Evolutionary conservation across 1,140 invertebrate species (phyloP), one percentile per base, ranked within the genome.

Genomic region (Tachypleus tridentatus): DNA sequence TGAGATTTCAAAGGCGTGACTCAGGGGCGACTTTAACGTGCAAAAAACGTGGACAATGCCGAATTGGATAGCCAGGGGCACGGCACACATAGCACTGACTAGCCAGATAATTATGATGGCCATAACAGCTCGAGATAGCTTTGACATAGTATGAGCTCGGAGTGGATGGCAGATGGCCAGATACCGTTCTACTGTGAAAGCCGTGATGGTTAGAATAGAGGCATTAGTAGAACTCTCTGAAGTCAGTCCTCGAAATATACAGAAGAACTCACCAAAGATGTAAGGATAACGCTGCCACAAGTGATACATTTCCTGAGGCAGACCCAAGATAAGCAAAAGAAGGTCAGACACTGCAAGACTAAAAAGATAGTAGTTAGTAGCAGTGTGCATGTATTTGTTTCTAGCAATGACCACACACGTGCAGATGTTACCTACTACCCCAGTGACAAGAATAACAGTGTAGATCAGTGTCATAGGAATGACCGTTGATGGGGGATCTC

Each of bases 261-360:
- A 97, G 76, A 94, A 91, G 3, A 80, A 80, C 66, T 88, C 85
- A 0, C 91, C 91, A 71, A 95, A 93, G 7, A 87, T 79, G 76
- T 93, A 94, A 0, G 91, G 90, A 77, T 89, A 88, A 61, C 86
- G 86, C 61, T 84, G 87, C 88, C 91, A 94, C 58, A 93, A 87
- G 56, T 82, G 84, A 74, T 89, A 91, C 69, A 93, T 86, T 75
- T 95, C 92, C 69, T 88, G 87, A 0, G 88, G 89, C 57, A 91
- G 69, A 75, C 80, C 80, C 5, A 81, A 68, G 0, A 81, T 57
- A 5, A 98, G 80, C 4, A 97, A 79, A 6, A 97, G 77, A 48
- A 98, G 80, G 76, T 98, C 95, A 1, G 93, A 93, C 57, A 97
- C 80, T 4, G 94, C 93, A 71, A 98, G 79, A 74, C 86, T 90